Base-by-base conservation (phyloP, 2,888 invertebrate species). In the Phaonia tiefii region DNA sequence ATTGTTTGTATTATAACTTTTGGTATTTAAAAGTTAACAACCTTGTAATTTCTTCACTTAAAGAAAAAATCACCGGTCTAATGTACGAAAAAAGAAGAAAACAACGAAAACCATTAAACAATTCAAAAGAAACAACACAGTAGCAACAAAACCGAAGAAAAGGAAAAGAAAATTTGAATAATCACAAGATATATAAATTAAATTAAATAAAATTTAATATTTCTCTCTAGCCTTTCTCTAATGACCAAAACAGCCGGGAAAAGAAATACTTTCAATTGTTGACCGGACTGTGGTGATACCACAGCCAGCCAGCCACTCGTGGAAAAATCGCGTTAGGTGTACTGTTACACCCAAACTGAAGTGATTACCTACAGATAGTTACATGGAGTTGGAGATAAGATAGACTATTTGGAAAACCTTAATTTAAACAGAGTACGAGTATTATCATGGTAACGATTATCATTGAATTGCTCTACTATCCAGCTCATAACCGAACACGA, bases 1-100 rank as follows among this genome's bases (percentile, higher is more conserved):
- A 3, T 46, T 46, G 10, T 17, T 71, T 56, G n/a, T 44, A 15
- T 20, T 75, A 65, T 31, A 63, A 72, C 77, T 75, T 80, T 80
- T 72, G 26, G 46, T 75, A 78, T 75, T 81, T 72, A 65, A 75
- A 80, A 54, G 72, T 73, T 73, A 65, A 78, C 54, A 75, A 77
- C 58, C 70, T 76, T 74, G 70, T 74, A 60, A 54, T 75, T 70
- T 74, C 44, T 67, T 22, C 31, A 46, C 15, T 31, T 54, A 71
- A 58, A 74, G 11, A 51, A 49, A 39, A 51, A 49, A 39, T 31
- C 37, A 42, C 20, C 22, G 42, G 17, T 46, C 42, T 66, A 72
- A 49, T 58, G 26, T 54, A 20, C 22, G 46, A 72, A 76, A 63
- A 44, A 72, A 75, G 31, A 31, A 54, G 39, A 20, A 15, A 69